phyloP scores from a whole-genome alignment of 2,113 vertebrate genomes.

The Alligator sinensis region DNA sequence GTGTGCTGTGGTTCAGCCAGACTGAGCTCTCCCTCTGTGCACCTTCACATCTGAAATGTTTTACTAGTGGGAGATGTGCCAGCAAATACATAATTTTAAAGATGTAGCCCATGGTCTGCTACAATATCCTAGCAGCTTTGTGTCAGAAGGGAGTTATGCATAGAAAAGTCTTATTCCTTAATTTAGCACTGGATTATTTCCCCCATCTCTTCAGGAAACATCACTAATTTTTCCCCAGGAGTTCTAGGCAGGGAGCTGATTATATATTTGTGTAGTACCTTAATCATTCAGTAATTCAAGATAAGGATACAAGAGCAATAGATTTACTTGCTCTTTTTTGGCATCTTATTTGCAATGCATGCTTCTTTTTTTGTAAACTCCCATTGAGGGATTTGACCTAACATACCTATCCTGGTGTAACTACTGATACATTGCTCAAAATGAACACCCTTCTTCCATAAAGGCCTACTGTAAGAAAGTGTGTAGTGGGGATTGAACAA shows the following conservation, averaged over 20 bases:
- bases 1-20: rapidly evolving
- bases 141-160: neutral
- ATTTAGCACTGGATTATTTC: rapidly evolving
- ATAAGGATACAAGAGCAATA: neutral
- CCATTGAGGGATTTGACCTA: rapidly evolving
- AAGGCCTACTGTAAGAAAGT: too few relatives aligned
- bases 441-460: neutral
- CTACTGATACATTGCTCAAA: neutral
- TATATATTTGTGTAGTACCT: neutral
- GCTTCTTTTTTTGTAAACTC: neutral
- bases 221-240: neutral
- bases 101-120: neutral
- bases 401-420: neutral
- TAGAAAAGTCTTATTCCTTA: rapidly evolving
- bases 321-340: neutral
- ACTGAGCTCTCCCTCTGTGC: neutral
- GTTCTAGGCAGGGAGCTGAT: neutral
- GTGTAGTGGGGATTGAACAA: neutral
- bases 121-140: neutral
- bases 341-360: neutral
- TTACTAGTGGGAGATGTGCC: neutral
- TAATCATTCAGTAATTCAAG: neutral
- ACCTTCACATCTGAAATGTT: neutral
- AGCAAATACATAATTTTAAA: neutral
- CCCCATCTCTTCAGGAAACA: neutral